Evolutionary conservation across 2,888 invertebrate genomes (phyloP), one percentile per base, ranked within the genome.

Genomic region (Hypolimnas misippus): DNA sequence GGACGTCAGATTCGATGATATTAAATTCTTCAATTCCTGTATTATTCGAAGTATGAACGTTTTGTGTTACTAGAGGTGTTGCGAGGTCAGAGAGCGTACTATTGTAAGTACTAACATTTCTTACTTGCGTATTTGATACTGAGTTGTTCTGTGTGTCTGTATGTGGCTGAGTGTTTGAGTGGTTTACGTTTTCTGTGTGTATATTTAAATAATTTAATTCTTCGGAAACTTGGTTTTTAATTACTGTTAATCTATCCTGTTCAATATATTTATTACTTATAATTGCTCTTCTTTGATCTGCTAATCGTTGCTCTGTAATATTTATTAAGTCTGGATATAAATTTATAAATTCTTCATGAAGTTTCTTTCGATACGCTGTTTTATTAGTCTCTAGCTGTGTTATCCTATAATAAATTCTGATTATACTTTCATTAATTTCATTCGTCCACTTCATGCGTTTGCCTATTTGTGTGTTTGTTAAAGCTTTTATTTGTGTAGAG

Each of bases 271-370:
- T 67, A 49, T 69, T 67, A 16, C 55, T 61, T 25, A 62, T 35
- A 12, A 70, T 67, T 16, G 58, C 51, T 55, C 65, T 61, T 33
- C 58, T 49, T 35, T 70, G 67, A 10, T 68, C 66, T 8, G 67
- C 52, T 52, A 67, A 51, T 42, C 68, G 42, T 46, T 70, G 67
- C 50, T 70, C 68, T 8, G 60, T 52, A 8, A 68, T 8, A 54
- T 70, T 58, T 35, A 62, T 10, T 6, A 69, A 19, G 14, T 44
- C 8, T n/a, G 65, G 67, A 42, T 62, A 65, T 33, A 3, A 6
- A 1, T 33, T 19, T 16, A 63, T 53, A 21, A 52, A 59, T 2
- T 21, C 14, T 31, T 52, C 33, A 17, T 52, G 19, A 3, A 59
- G 29, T 1, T 16, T 25, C 44, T 59, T 46, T 8, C 44, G 2